These are phyloP conservation scores for Agonopterix heracliana DNA, from an alignment of 2,888 invertebrate species.

Conservation along the genomic window DNA sequence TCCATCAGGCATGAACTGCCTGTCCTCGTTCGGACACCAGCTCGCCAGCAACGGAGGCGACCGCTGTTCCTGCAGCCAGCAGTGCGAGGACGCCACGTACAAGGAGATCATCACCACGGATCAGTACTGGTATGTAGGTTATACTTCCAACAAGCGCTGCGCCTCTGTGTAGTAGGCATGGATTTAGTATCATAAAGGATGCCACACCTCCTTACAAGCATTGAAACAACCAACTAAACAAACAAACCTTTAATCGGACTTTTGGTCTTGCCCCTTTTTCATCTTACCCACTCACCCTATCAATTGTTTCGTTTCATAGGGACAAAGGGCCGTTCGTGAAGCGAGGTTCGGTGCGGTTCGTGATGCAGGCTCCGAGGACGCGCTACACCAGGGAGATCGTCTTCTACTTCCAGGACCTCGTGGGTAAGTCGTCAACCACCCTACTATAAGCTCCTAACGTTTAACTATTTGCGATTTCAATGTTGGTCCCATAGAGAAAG, in stretches of 20 bases:
- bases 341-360: constrained; percentile 68
- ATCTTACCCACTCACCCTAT: too few species aligned
- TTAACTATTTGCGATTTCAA: too few species aligned
- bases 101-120: constrained; percentile 33
- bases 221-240: too few species aligned
- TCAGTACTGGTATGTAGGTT: constrained; percentile 28
- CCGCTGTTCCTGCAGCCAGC: constrained; percentile 45
- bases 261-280: too few species aligned
- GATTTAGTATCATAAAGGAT: too few species aligned
- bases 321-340: constrained; percentile 37
- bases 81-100: constrained; percentile 51
- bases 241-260: too few species aligned
- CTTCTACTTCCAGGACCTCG: constrained; percentile 79
- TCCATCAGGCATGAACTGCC: constrained; percentile 70
- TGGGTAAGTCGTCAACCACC: constrained; percentile 56
- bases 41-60: constrained; percentile 39
- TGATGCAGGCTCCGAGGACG: constrained; percentile 70
- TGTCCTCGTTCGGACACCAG: constrained; percentile 43
- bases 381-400: constrained; percentile 77
- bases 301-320: constrained; percentile 23
- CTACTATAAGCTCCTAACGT: neutral
- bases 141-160: neutral
- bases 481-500: too few species aligned
- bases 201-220: too few species aligned
- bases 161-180: too few species aligned